Percentiles rank a stretch among this genome's conserved stretches.
Conservation (phyloP, 2,888 invertebrate species). For the Cheilosia grossa region DNA sequence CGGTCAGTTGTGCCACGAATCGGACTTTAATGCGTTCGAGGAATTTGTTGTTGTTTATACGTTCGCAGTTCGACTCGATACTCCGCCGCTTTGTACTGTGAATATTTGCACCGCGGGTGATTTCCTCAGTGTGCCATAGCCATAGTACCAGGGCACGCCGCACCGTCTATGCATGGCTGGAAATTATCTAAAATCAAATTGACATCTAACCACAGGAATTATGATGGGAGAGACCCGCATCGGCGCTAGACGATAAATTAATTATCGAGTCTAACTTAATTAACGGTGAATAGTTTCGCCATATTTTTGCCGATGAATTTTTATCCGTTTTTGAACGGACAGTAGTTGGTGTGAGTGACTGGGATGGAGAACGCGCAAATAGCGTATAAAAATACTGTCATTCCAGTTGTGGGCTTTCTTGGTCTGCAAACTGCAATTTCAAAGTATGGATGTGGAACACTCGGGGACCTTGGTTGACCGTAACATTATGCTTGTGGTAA, state of each 20-base stretch:
- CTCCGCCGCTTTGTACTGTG: neutral
- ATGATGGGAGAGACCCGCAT: constrained; percentile 65
- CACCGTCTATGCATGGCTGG: neutral
- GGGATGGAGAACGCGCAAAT: constrained; percentile 23
- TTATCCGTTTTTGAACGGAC: constrained; percentile 14
- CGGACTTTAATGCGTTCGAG: constrained; percentile 47
- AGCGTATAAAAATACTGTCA: constrained; percentile 5
- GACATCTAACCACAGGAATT: constrained; percentile 73
- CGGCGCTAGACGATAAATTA: constrained; percentile 69
- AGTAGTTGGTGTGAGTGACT: constrained; percentile 36
- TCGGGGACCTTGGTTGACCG: constrained; percentile 69
- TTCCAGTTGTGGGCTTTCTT: constrained; percentile 58
- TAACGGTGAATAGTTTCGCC: constrained; percentile 44
- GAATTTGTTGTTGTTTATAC: constrained; percentile 42
- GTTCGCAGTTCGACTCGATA: neutral
- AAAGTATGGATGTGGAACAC: constrained; percentile 41
- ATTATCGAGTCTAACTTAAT: constrained; percentile 66
- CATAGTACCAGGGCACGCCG: constrained; percentile 16
- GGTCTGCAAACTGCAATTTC: constrained; percentile 10
- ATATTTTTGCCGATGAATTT: constrained; percentile 2
- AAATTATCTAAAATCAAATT: constrained; percentile 70
- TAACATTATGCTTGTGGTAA: constrained; percentile 75
- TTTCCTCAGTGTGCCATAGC: constrained; percentile 32
- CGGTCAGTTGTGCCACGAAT: constrained; percentile 31
- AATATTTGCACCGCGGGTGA: constrained; percentile 52